Percentiles rank a stretch among this genome's conserved stretches.
phyloP scores from a whole-genome alignment of 1,140 invertebrate genomes.

The Wasmannia auropunctata region DNA sequence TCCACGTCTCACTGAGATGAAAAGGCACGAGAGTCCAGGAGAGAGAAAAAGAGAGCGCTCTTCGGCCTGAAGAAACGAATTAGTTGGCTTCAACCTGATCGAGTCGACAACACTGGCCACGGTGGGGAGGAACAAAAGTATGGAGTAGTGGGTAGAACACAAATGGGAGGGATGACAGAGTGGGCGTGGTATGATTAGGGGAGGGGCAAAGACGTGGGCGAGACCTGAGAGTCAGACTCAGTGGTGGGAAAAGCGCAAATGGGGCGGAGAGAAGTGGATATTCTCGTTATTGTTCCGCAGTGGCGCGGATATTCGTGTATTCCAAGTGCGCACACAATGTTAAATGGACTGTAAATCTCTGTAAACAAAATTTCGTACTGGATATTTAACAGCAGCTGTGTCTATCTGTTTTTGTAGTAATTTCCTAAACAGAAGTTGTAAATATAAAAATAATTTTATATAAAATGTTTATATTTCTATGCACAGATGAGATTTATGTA shows the following conservation, averaged over 20 bases:
- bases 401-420: not conserved
- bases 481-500: not conserved
- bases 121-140: conserved; percentile 75
- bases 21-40: conserved; percentile 25
- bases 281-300: conserved; percentile 48
- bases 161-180: conserved; percentile 42
- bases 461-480: not conserved
- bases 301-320: conserved; percentile 63
- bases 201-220: conserved; percentile 68
- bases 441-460: conserved; percentile 7
- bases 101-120: conserved; percentile 41
- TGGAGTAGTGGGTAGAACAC: conserved; percentile 69
- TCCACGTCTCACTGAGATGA: conserved; percentile 68
- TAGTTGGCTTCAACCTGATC: conserved; percentile 71
- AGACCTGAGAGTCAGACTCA: not conserved
- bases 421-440: not conserved
- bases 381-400: not conserved
- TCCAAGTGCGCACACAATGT: not conserved
- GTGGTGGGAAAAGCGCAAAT: conserved; percentile 50
- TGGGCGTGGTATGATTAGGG: conserved; percentile 50
- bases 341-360: conserved; percentile 4
- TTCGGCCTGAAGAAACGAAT: conserved; percentile 82
- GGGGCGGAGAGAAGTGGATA: conserved; percentile 57
- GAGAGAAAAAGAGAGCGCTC: conserved; percentile 60
- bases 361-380: conserved; percentile 17